These are phyloP conservation scores for Conger conger DNA, from an alignment of 2,113 vertebrate species.

Conservation along the genomic window DNA sequence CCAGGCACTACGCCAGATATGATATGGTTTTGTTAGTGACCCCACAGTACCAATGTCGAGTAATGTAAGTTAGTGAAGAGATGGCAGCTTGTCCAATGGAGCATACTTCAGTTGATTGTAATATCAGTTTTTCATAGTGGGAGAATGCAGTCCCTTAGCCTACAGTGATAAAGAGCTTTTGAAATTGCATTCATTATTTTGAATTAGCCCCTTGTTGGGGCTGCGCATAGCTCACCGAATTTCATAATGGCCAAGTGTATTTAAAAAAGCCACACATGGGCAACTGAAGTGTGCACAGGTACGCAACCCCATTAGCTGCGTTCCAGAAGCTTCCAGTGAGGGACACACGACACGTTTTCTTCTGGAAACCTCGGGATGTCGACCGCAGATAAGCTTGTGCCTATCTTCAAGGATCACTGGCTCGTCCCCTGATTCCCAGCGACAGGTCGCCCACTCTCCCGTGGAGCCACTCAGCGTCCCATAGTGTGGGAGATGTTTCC, in stretches of 20 bases:
- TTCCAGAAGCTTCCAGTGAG: background rate
- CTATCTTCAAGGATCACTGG: background rate
- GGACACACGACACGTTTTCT: background rate
- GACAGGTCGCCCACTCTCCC: background rate
- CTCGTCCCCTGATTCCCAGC: background rate
- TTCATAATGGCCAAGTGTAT: background rate
- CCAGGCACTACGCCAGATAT: background rate
- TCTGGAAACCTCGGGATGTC: background rate
- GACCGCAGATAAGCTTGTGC: background rate
- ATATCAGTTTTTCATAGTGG: background rate
- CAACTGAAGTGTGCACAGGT: background rate
- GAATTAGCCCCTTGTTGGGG: background rate
- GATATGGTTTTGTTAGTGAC: background rate
- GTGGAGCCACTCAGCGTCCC: background rate
- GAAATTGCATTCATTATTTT: conserved; percentile 3
- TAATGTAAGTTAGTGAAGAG: background rate
- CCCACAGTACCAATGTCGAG: background rate
- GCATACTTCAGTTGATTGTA: background rate
- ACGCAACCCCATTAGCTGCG: background rate
- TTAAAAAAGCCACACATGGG: background rate
- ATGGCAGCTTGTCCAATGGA: background rate
- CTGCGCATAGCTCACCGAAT: background rate
- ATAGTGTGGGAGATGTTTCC: background rate
- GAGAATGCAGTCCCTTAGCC: background rate
- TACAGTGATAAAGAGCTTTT: background rate